These are phyloP conservation scores for Saccostrea glomerata DNA, from an alignment of 1,140 invertebrate genomes.

Conservation along the genomic window DNA sequence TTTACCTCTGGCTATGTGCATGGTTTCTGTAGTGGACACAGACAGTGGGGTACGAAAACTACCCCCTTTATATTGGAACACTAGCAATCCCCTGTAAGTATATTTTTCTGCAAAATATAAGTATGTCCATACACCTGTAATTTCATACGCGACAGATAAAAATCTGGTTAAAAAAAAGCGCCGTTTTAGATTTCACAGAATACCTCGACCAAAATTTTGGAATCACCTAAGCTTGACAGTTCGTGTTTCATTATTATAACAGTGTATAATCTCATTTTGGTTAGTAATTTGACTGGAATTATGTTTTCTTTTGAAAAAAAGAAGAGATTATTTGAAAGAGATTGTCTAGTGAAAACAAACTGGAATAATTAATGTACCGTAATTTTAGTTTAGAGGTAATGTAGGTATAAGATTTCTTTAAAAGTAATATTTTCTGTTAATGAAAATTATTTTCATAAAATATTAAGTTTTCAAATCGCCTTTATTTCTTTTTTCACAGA, in stretches of 20 bases:
- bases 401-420: too few species aligned
- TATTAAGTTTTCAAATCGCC: too few species aligned
- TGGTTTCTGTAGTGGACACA: conserved; percentile 34
- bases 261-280: too few species aligned
- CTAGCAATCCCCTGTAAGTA: conserved; percentile 33
- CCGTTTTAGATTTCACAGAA: conserved; percentile 20
- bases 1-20: conserved; percentile 39
- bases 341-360: background rate
- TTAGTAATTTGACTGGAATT: background rate
- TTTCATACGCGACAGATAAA: conserved; percentile 4
- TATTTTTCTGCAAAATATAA: background rate
- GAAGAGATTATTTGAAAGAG: background rate
- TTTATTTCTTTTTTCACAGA: too few species aligned
- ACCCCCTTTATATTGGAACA: conserved; percentile 36
- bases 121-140: background rate
- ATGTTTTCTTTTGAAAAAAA: conserved; percentile 1
- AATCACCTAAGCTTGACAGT: background rate
- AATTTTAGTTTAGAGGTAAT: too few species aligned
- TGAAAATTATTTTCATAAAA: too few species aligned
- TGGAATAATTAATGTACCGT: too few species aligned
- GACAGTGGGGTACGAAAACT: conserved; percentile 19
- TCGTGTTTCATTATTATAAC: background rate
- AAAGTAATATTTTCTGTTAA: too few species aligned
- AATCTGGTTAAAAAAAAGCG: conserved; percentile 18
- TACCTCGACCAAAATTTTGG: conserved; percentile 1